phyloP scores from a whole-genome alignment of 2,113 vertebrate species.

The Smithornis capensis region DNA sequence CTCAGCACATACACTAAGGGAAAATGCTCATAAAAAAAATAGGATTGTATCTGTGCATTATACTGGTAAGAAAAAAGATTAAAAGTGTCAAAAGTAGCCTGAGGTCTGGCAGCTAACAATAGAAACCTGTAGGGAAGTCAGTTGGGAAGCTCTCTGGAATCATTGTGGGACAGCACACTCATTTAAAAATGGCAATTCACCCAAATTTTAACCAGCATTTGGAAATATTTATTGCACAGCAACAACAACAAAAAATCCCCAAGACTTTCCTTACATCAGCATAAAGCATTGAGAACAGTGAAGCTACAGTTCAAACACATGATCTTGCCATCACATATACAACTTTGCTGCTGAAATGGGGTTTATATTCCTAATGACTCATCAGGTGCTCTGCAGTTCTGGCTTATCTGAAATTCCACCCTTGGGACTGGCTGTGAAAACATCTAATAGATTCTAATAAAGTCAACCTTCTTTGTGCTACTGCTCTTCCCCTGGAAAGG shows the following conservation, averaged over 20 bases:
- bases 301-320: rapidly evolving
- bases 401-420: background rate
- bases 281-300: background rate
- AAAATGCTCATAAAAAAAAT: background rate
- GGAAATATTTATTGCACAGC: background rate
- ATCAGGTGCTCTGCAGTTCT: background rate
- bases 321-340: background rate
- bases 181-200: background rate
- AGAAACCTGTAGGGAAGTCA: background rate
- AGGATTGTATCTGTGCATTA: background rate
- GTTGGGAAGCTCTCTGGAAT: background rate
- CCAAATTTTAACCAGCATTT: background rate
- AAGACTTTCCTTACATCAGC: background rate
- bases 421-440: background rate
- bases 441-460: background rate
- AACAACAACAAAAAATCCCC: background rate
- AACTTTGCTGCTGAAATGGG: background rate
- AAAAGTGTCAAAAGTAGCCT: constrained; percentile 1
- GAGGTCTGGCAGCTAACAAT: background rate
- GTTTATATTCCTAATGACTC: background rate
- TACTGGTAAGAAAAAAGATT: background rate
- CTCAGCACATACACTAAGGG: background rate
- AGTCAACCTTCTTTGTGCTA: background rate
- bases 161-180: background rate
- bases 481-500: background rate